Evolutionary conservation across 2,113 vertebrate genomes (phyloP).

Genomic region (Hippocampus zosterae): DNA sequence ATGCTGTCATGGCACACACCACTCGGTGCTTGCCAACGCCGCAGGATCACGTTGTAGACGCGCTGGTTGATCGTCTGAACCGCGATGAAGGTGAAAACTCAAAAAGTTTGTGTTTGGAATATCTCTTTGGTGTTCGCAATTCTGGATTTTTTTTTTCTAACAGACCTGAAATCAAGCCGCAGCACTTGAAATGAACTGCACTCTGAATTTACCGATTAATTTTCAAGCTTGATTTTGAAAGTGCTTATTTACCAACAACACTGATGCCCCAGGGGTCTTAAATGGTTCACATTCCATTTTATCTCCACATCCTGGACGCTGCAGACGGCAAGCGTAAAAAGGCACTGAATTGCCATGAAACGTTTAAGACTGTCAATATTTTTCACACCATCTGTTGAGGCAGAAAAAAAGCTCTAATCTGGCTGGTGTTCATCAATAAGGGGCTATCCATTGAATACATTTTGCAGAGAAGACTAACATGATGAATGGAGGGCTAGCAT

Average conservation of each 20-base stretch:
- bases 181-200: background rate
- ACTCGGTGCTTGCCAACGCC: too few relatives aligned
- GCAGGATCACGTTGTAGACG: too few relatives aligned
- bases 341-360: background rate
- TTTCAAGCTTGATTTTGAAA: background rate
- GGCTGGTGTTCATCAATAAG: too few relatives aligned
- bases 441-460: too few relatives aligned
- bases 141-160: background rate
- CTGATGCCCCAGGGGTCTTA: background rate
- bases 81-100: too few relatives aligned
- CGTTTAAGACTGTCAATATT: background rate
- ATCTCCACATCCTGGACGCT: background rate
- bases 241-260: background rate
- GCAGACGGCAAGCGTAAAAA: background rate
- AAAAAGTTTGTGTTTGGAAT: too few relatives aligned
- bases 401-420: too few relatives aligned
- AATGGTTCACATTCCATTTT: background rate
- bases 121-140: background rate
- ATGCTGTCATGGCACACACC: too few relatives aligned
- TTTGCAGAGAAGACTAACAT: too few relatives aligned
- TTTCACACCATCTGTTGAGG: background rate
- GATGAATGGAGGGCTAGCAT: too few relatives aligned
- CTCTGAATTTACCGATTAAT: conserved; percentile 1
- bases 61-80: too few relatives aligned
- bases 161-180: background rate